Base-by-base conservation (phyloP, 2,113 vertebrate species). In the Gila orcuttii region DNA sequence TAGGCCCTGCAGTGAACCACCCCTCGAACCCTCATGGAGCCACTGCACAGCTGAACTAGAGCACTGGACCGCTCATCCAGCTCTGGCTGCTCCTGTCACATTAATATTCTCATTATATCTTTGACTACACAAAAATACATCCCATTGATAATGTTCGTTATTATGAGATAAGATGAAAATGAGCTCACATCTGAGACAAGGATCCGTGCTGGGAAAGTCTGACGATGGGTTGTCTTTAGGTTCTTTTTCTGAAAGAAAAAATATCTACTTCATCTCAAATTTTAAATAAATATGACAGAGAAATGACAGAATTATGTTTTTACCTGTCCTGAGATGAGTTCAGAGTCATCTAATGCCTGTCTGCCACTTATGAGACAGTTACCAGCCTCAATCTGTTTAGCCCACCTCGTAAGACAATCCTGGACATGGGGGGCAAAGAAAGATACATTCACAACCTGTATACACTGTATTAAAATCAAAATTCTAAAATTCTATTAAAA, bases 341-440 rank as follows among this genome's bases (percentile, higher is more conserved):
- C 97, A 4, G 92, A 47, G 84, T 97, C 95, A 85, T 93, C 93
- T 23, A 93, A 94, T 85, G 95, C 95, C 84, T 93, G 87, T 90
- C 94, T 96, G 3, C 97, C 96, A 68, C 97, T 96, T 69, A 99
- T 95, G 85, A 99, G 94, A 93, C 95, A 97, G 86, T 96, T 81
- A 88, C 94, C 94, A 17, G 89, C 91, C 85, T 96, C 95, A 79
- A 99, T 95, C 91, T 96, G 95, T 52, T 96, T 95, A 1, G 96
- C 95, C 98, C 98, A 99, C 0, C 76, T 91, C 89, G 87, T 93
- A 73, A 99, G 94, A 73, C 95, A 96, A 86, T 95, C 96, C 98
- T 99, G 90, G 88, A 93, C 93, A 91, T 90, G 82, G 88, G 5
- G 4, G 50, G 3, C 88, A 62, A 19, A 82, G 12, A 82, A 79